Evolutionary conservation across 37 sponge, comb jelly and placozoan species (phyloP).

Genomic region (Spongilla lacustris): DNA sequence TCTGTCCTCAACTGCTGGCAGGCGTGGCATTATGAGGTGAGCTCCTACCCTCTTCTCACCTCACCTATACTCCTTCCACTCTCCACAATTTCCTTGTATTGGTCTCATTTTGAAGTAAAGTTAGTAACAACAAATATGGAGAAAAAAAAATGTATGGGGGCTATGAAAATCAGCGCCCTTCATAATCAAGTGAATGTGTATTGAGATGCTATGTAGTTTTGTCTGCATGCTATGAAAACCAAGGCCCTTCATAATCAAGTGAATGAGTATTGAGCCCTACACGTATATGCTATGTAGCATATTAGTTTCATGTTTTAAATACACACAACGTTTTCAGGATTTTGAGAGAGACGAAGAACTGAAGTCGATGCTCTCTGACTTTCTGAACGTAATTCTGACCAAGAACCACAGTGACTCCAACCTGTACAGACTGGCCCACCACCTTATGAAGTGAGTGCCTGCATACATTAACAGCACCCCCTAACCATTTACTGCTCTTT

Average conservation of each 20-base stretch:
- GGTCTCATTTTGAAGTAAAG: neutral
- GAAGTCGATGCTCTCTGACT: conserved; percentile 19
- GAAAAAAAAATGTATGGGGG: neutral
- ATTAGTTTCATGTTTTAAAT: no score
- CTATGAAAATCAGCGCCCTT: no score
- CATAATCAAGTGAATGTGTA: no score
- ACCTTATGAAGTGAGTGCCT: conserved; percentile 5
- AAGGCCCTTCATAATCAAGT: neutral
- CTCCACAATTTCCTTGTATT: neutral
- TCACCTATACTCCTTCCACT: neutral
- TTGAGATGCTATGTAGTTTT: no score
- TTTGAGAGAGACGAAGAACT: conserved; percentile 37
- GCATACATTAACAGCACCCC: neutral
- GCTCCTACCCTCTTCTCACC: neutral
- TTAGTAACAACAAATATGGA: no score
- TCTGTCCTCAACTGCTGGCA: conserved; percentile 54
- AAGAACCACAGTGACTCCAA: conserved; percentile 7
- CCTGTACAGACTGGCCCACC: neutral
- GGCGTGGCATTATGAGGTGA: conserved; percentile 56
- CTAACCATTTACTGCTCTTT: neutral
- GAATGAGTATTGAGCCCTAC: no score
- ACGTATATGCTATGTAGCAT: no score
- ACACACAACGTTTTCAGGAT: conserved; percentile 26
- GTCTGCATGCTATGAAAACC: neutral
- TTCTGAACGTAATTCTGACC: neutral